phyloP scores from a whole-genome alignment of 2,888 invertebrate genomes.

The Xylophagus ater region DNA sequence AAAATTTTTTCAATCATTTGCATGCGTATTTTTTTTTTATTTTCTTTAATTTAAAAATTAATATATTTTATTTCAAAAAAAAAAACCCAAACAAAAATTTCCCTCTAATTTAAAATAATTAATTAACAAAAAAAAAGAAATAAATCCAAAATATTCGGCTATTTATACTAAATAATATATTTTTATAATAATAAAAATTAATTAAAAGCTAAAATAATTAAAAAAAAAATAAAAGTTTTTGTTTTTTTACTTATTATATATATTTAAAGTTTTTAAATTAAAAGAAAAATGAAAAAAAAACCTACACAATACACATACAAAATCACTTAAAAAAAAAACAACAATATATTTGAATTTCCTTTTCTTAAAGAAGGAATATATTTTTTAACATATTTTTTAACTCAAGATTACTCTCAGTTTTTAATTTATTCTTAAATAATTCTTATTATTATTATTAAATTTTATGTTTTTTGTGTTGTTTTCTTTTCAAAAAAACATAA shows the following conservation, averaged over 20 bases:
- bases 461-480: no score
- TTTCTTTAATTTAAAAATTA: slow-evolving; percentile 1
- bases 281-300: background rate
- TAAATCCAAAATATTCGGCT: background rate
- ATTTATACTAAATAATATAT: background rate
- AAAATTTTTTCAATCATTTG: no score
- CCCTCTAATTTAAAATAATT: background rate
- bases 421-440: no score
- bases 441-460: no score
- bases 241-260: background rate
- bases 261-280: background rate
- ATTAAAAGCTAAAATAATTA: background rate
- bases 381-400: no score
- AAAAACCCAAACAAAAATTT: background rate
- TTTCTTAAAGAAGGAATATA: no score
- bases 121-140: background rate
- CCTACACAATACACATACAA: background rate
- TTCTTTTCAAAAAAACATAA: no score
- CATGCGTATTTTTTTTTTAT: slow-evolving; percentile 3
- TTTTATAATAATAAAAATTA: background rate
- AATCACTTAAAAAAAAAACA: background rate
- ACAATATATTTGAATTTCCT: background rate
- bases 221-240: background rate
- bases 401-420: no score
- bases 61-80: background rate